These are phyloP conservation scores for Psittacula cyanocephala DNA, from an alignment of 2,113 vertebrate genomes.

Conservation along the genomic window DNA sequence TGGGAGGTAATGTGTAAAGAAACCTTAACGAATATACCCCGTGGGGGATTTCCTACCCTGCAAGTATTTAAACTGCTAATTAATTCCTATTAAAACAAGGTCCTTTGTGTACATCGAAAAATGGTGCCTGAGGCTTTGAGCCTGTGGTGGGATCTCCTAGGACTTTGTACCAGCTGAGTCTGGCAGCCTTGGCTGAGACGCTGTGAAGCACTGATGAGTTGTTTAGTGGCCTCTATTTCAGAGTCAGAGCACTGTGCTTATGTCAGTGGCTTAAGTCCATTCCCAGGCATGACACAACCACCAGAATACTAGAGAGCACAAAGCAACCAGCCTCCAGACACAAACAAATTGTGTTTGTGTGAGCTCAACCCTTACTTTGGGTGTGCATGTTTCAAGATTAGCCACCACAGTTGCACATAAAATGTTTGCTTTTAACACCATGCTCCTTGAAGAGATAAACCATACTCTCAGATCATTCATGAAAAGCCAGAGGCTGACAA, in stretches of 20 bases:
- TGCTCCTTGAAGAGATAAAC: not conserved
- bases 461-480: not conserved
- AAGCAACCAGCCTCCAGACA: not conserved
- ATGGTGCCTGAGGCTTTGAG: conserved; percentile 29
- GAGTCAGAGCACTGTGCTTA: not conserved
- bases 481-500: not conserved
- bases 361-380: not conserved
- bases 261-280: not conserved
- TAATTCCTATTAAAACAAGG: conserved; percentile 65
- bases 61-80: conserved; percentile 62
- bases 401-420: not conserved
- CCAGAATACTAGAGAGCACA: not conserved
- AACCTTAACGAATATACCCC: conserved; percentile 29
- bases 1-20: conserved; percentile 59
- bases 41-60: conserved; percentile 52
- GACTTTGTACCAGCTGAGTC: conserved; percentile 1
- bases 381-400: not conserved
- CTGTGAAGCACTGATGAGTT: not conserved
- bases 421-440: not conserved
- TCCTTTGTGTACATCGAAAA: conserved; percentile 52
- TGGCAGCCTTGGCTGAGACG: not conserved
- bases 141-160: conserved; percentile 28
- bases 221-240: not conserved
- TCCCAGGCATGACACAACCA: not conserved
- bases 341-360: not conserved